Evolutionary conservation across 2,113 vertebrate species (phyloP), one percentile per base, ranked within the genome.

Genomic region (Ivindomyrus marchei): DNA sequence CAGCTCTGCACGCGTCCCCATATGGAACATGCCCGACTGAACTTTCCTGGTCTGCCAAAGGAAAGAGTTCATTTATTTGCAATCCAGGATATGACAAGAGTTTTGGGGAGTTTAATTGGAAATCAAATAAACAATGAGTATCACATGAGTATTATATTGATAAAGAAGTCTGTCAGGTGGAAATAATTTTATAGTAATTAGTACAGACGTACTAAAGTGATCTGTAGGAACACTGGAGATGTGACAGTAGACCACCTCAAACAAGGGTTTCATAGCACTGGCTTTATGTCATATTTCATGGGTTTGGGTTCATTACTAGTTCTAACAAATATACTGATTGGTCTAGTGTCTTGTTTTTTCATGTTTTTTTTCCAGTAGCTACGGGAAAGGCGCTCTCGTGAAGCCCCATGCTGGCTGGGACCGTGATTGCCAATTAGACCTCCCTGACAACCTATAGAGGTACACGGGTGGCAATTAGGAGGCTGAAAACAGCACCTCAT

Each of bases 371-470:
- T 7, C 0, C 13, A 80, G 74, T 42, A 42, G 74, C 36, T n/a
- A 46, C 1, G 13, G 83, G 83, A n/a, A 47, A 47, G 39, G 83
- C 39, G 45, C n/a, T n/a, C 45, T 80, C 36, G 3, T 47, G 46
- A 46, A 85, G 45, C 15, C 31, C 89, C 56, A 42, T 84, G 89
- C 94, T 93, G 92, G 92, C 92, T 91, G 93, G 94, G 92, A 92
- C 93, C 94, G 95, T 94, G 94, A 95, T 95, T 94, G 94, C 94
- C 95, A 96, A 96, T 96, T 96, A 96, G 94, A 93, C 91, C 89
- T 91, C 93, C 94, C 93, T 95, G 95, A 95, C 94, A 95, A 96
- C 93, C 93, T 91, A 92, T 94, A 91, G 94, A 93, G 50, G 87
- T 90, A 91, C 93, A 92, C 85, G 89, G 92, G 93, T 90, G 92